Evolutionary conservation across 2,113 vertebrate genomes (phyloP).

Genomic region (Lepisosteus oculatus): DNA sequence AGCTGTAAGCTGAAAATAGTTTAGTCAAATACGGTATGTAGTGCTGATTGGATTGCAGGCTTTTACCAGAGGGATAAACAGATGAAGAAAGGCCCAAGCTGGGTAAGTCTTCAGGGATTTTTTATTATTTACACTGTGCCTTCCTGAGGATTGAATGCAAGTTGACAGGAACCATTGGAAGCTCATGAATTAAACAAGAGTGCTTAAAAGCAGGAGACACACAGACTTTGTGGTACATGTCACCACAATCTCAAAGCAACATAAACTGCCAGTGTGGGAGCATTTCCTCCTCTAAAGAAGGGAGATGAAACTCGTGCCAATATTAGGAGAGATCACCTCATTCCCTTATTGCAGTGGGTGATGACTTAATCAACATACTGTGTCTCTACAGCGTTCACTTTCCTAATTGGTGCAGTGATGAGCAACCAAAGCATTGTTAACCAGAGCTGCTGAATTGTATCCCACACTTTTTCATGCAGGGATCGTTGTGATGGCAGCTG

Average conservation of each 20-base stretch:
- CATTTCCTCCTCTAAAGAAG: neutral
- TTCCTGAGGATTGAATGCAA: constrained; percentile 63
- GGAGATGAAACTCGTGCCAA: constrained; percentile 29
- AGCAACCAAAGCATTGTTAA: constrained; percentile 34
- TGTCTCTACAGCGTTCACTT: too few relatives aligned
- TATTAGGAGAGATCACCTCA: constrained; percentile 21
- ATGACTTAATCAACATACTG: constrained; percentile 1
- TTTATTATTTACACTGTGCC: constrained; percentile 69
- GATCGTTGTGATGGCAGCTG: too few relatives aligned
- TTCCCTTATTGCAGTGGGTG: neutral
- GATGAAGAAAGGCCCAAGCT: constrained; percentile 41
- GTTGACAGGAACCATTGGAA: constrained; percentile 69
- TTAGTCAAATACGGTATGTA: too few relatives aligned
- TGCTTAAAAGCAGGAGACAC: constrained; percentile 58
- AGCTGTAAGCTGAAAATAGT: too few relatives aligned
- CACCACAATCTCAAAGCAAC: constrained; percentile 16
- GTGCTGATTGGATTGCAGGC: too few relatives aligned
- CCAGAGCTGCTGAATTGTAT: constrained; percentile 44
- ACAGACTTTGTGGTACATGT: constrained; percentile 51
- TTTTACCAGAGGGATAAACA: constrained; percentile 19
- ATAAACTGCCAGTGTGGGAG: neutral
- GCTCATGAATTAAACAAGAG: constrained; percentile 69
- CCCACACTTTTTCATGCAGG: neutral
- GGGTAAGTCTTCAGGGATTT: constrained; percentile 53
- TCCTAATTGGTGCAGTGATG: constrained; percentile 6